These are phyloP conservation scores for Euplexia lucipara DNA, from an alignment of 2,888 invertebrate species.

Conservation along the genomic window DNA sequence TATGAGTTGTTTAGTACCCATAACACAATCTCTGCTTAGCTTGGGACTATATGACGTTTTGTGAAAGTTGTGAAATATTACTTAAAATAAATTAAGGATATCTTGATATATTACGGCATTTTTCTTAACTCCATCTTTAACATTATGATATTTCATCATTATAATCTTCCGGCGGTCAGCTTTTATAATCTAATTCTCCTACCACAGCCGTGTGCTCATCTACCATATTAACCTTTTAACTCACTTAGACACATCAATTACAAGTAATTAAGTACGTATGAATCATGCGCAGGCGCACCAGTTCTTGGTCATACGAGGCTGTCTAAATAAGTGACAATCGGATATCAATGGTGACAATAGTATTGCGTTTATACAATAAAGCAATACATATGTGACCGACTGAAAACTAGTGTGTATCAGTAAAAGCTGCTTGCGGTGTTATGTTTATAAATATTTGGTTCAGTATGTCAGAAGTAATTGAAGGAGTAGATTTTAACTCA, in stretches of 20 bases:
- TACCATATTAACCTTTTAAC: slow-evolving; percentile 60
- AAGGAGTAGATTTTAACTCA: background rate
- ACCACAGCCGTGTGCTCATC: slow-evolving; percentile 22
- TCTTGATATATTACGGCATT: background rate
- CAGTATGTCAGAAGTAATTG: background rate
- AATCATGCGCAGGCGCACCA: slow-evolving; percentile 48
- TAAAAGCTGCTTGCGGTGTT: background rate
- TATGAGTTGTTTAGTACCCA: too few relatives aligned
- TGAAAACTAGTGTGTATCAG: slow-evolving; percentile 5
- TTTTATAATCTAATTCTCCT: slow-evolving; percentile 11
- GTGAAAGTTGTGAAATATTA: too few relatives aligned
- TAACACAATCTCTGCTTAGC: too few relatives aligned
- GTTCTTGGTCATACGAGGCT: slow-evolving; percentile 5
- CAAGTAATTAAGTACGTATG: slow-evolving; percentile 47
- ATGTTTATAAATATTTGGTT: background rate
- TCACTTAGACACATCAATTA: slow-evolving; percentile 61
- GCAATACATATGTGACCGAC: slow-evolving; percentile 32
- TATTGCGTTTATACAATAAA: slow-evolving; percentile 17
- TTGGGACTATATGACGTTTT: too few relatives aligned
- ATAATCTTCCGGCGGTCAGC: background rate
- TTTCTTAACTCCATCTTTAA: background rate
- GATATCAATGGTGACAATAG: too few relatives aligned
- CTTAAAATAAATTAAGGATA: background rate
- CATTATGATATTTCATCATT: background rate
- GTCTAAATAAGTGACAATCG: slow-evolving; percentile 35